Evolutionary conservation across 2,888 invertebrate species (phyloP).

Genomic region (Macrophya annulata): DNA sequence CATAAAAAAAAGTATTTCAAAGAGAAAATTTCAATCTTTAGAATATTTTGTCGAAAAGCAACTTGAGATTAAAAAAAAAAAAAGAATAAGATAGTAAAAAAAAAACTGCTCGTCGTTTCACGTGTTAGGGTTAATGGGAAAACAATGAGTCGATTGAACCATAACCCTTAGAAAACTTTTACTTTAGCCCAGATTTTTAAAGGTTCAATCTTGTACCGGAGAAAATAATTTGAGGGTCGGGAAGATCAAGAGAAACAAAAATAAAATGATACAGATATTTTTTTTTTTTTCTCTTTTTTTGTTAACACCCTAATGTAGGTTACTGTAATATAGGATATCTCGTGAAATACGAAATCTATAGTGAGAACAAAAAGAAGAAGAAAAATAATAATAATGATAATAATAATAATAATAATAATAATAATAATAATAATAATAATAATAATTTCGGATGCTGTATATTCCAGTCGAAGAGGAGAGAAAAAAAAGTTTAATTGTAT

Average conservation of each 20-base stretch:
- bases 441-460: not conserved
- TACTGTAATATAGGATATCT: too few species aligned
- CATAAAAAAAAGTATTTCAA: not conserved
- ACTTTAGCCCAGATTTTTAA: not conserved
- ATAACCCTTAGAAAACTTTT: not conserved
- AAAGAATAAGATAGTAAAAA: not conserved
- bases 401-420: not conserved
- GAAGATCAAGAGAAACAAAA: not conserved
- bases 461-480: not conserved
- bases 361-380: not conserved
- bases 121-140: conserved; percentile 10
- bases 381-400: not conserved
- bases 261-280: too few species aligned
- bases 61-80: not conserved
- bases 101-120: not conserved
- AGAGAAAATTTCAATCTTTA: not conserved
- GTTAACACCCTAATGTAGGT: too few species aligned
- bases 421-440: not conserved
- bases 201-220: not conserved
- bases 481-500: not conserved
- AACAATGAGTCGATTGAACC: conserved; percentile 2
- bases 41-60: not conserved
- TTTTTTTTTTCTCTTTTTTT: too few species aligned
- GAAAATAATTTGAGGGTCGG: not conserved
- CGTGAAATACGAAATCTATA: not conserved